phyloP scores from a whole-genome alignment of 2,797 vertebrate genomes.

The Mormyrus proboscirostris region DNA sequence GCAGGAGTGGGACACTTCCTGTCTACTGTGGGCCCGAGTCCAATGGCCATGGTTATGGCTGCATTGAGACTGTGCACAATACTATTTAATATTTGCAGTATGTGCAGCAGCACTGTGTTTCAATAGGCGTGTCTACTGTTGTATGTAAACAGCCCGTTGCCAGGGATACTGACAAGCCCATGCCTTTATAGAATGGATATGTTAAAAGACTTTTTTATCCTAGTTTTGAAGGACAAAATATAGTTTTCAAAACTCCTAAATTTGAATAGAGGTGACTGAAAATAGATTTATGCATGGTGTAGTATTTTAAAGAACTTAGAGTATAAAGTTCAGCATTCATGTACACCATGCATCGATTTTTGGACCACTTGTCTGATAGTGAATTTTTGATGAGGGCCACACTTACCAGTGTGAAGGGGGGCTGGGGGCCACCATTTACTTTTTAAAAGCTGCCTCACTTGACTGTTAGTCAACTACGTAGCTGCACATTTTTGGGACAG shows the following conservation, averaged over 20 bases:
- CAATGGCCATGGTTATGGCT: background rate
- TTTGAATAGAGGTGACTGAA: background rate
- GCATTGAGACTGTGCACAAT: background rate
- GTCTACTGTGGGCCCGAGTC: background rate
- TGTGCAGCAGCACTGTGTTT: background rate
- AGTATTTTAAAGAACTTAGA: background rate
- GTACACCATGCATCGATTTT: background rate
- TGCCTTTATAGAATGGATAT: background rate
- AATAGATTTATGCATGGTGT: background rate
- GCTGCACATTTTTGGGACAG: background rate
- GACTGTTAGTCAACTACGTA: background rate
- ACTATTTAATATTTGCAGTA: background rate
- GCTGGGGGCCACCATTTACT: background rate
- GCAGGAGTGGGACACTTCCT: background rate
- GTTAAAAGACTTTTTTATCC: background rate
- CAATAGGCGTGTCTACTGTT: background rate
- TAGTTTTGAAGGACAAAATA: background rate
- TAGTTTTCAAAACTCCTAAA: background rate
- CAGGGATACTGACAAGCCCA: background rate
- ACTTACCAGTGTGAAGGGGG: background rate
- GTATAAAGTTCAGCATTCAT: background rate
- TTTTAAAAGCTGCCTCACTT: background rate
- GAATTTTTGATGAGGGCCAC: background rate
- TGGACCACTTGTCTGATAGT: background rate
- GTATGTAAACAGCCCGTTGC: background rate